These are phyloP conservation scores for Odontesthes bonariensis DNA, from an alignment of 2,113 vertebrate species.

Conservation along the genomic window DNA sequence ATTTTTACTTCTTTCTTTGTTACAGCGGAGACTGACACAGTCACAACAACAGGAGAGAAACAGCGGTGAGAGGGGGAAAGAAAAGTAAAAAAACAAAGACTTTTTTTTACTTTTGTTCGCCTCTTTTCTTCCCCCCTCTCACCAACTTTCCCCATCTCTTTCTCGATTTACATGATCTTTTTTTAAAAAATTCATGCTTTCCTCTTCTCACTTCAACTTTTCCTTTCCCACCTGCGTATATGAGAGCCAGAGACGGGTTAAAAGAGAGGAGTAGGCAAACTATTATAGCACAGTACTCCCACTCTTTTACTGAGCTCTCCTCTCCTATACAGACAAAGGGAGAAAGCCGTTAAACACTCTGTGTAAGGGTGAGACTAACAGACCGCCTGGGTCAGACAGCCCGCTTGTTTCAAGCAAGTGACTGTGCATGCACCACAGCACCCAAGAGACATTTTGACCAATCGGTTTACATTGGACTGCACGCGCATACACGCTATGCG, in stretches of 20 bases:
- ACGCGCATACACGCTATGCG: slow-evolving; percentile 25
- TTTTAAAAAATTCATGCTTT: slow-evolving; percentile 33
- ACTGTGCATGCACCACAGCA: slow-evolving; percentile 67
- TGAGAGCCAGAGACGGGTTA: slow-evolving; percentile 23
- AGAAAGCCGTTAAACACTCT: slow-evolving; percentile 50
- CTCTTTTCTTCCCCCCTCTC: slow-evolving; percentile 49
- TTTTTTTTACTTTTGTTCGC: slow-evolving; percentile 56
- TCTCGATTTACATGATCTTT: slow-evolving; percentile 49
- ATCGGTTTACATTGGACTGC: slow-evolving; percentile 49
- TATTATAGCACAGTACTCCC: slow-evolving; percentile 73
- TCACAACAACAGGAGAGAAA: slow-evolving; percentile 70
- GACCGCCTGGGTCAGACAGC: slow-evolving; percentile 54
- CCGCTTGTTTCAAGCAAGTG: slow-evolving; percentile 74
- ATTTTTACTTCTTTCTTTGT: slow-evolving; percentile 78
- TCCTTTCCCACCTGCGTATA: slow-evolving; percentile 35
- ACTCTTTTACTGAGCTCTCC: slow-evolving; percentile 41
- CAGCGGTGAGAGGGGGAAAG: slow-evolving; percentile 48
- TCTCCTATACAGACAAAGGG: slow-evolving; percentile 21
- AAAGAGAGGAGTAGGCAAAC: slow-evolving; percentile 64
- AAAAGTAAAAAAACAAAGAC: slow-evolving; percentile 58
- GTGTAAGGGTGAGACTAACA: slow-evolving; percentile 59
- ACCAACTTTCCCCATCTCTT: slow-evolving; percentile 64
- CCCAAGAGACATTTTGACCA: slow-evolving; percentile 52
- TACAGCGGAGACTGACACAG: slow-evolving; percentile 67
- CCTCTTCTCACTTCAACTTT: slow-evolving; percentile 49